These are phyloP conservation scores for Cygnus buccinator DNA, from an alignment of 2,113 vertebrate genomes.

Conservation along the genomic window DNA sequence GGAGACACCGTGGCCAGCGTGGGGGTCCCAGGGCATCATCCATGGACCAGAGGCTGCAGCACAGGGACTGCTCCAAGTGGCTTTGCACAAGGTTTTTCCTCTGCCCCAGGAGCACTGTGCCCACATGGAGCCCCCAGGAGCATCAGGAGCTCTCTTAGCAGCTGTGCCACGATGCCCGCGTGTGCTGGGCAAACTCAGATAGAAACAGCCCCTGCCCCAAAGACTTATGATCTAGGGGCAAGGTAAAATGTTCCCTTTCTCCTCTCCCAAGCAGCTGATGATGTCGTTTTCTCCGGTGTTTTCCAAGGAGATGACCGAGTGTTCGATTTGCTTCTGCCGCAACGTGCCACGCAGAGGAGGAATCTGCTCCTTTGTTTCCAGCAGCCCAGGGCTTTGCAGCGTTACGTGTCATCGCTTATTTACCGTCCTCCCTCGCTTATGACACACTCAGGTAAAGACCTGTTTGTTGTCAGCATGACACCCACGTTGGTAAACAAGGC, in stretches of 20 bases:
- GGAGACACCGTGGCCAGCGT: background rate
- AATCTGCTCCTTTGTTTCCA: background rate
- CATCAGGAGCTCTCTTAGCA: accelerated
- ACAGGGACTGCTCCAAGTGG: background rate
- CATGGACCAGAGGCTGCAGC: background rate
- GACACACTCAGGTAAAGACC: slow-evolving; percentile 55
- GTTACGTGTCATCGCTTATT: slow-evolving; percentile 27
- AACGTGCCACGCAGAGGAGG: background rate
- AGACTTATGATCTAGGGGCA: background rate
- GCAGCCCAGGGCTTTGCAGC: background rate
- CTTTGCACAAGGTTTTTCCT: background rate
- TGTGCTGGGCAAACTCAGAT: background rate
- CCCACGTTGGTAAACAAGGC: slow-evolving; percentile 53
- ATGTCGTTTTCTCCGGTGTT: accelerated
- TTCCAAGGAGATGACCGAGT: background rate
- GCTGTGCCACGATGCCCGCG: accelerated
- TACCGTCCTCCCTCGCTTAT: slow-evolving; percentile 36
- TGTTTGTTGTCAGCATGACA: slow-evolving; percentile 65
- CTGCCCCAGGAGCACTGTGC: accelerated
- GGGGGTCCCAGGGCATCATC: background rate
- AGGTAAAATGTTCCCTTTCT: background rate
- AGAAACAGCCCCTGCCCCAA: accelerated
- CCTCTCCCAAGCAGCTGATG: background rate
- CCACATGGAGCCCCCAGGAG: accelerated
- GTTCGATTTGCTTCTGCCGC: background rate